Percentiles rank a stretch among this genome's conserved stretches.
Evolutionary conservation across 92 coral and sea anemone species (phyloP).

Genomic region (Nematostella vectensis): DNA sequence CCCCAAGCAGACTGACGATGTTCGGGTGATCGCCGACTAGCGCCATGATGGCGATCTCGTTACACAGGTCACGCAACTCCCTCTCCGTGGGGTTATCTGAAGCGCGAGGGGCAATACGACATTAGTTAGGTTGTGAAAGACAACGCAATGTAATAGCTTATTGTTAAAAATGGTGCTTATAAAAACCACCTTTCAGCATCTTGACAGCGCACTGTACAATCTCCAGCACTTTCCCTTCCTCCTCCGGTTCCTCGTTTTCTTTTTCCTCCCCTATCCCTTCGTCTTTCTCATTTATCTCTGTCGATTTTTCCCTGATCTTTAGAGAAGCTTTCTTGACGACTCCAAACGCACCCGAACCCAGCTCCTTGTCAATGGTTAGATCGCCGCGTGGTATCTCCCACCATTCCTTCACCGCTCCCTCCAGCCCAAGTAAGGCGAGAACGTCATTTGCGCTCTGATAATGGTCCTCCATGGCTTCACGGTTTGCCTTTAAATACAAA

Average conservation of each 20-base stretch:
- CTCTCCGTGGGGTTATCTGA: too few species aligned
- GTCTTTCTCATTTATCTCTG: not conserved
- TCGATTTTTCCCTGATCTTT: not conserved
- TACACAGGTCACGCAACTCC: too few species aligned
- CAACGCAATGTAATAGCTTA: too few species aligned
- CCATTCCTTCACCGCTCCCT: conserved; percentile 8
- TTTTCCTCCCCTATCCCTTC: not conserved
- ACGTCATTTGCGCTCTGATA: conserved; percentile 2
- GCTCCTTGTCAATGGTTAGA: conserved; percentile 11
- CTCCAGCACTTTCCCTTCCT: conserved; percentile 2
- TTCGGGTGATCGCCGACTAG: too few species aligned
- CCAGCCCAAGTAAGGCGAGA: conserved; percentile 12
- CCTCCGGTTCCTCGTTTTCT: conserved; percentile 2
- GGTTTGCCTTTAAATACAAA: too few species aligned
- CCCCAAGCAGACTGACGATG: too few species aligned
- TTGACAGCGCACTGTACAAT: conserved; percentile 26
- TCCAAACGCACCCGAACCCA: conserved; percentile 37
- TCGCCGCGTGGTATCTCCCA: conserved; percentile 31
- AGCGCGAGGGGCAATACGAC: too few species aligned
- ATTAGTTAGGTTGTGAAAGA: too few species aligned
- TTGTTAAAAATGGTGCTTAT: too few species aligned
- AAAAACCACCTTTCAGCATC: conserved; percentile 39
- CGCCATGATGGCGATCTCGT: too few species aligned
- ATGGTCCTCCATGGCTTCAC: conserved; percentile 11
- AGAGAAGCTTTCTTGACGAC: conserved; percentile 20